Base-by-base conservation (phyloP, 2,888 invertebrate species). In the Pseudococcus viburni region DNA sequence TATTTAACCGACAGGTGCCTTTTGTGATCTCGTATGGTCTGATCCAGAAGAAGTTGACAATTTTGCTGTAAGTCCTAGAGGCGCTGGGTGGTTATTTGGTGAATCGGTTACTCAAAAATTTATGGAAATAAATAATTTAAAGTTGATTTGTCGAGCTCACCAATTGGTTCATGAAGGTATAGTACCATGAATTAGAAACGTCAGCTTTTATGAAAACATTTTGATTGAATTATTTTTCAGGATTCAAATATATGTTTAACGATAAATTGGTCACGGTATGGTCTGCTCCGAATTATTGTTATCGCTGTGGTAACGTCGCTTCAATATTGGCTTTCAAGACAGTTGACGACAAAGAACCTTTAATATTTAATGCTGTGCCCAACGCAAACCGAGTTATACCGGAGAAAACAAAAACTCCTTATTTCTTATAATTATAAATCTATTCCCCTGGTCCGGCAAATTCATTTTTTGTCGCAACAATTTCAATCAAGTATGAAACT, bases 221-320 rank as follows among this genome's bases (percentile, higher is more conserved):
- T 83, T 83, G 1, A 83, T n/a, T 4, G 6, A 19, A 39, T 64
- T 88, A 2, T 89, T 90, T 89, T 90, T 92, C 93, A 96, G 97
- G 98, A 89, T 97, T 95, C 92, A 99, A 98, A 93, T 99, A 98
- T 92, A 98, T 99, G 97, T 99, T 99, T 92, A 96, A 98, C 91
- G 96, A 98, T 91, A 96, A 97, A 92, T 93, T 99, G 90, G 98
- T 99, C 55, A 99, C 99, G 0, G 98, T 99, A 1, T 99, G 99
- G 98, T 98, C 99, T 19, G 99, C 99, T 7, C 99, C 99, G 6
- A 99, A 99, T 93, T 99, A 99, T 92, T 99, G 99, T 92, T 99
- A 99, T 92, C 95, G 99, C 42, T 99, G 99, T 92, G 99, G 99
- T 84, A 99, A 99, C 92, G 95, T 98, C 88, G 99, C 99, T 6